phyloP scores from a whole-genome alignment of 2,797 vertebrate genomes.

The Paratrypauchen microcephalus region DNA sequence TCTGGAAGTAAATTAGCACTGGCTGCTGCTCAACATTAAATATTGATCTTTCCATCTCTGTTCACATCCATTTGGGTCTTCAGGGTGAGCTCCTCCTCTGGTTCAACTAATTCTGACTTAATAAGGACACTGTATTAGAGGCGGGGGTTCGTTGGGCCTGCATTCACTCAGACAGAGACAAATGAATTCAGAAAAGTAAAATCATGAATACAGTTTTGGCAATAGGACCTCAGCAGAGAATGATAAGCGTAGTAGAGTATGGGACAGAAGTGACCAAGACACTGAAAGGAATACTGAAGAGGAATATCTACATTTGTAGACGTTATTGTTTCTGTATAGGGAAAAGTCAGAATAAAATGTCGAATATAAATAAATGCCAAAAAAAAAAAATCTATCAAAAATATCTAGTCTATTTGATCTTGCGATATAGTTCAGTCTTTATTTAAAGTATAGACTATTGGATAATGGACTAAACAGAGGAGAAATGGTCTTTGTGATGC shows the following conservation, averaged over 20 bases:
- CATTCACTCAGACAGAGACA: background rate
- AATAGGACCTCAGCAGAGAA: background rate
- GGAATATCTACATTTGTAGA: too few relatives aligned
- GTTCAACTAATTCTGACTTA: slow-evolving; percentile 3
- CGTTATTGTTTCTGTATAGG: too few relatives aligned
- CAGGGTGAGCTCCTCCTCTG: slow-evolving; percentile 23
- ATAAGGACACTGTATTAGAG: background rate
- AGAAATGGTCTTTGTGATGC: too few relatives aligned
- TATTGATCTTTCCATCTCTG: slow-evolving; percentile 50
- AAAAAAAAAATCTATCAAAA: too few relatives aligned
- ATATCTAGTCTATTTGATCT: too few relatives aligned
- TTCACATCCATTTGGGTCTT: slow-evolving; percentile 45
- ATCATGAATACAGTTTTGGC: background rate
- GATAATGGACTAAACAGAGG: too few relatives aligned
- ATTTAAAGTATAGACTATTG: too few relatives aligned
- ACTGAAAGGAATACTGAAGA: too few relatives aligned
- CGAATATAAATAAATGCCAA: too few relatives aligned
- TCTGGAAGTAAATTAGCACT: slow-evolving; percentile 50
- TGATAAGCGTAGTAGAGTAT: background rate
- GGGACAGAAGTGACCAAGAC: background rate
- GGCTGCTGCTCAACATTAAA: slow-evolving; percentile 40
- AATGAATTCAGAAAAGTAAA: background rate
- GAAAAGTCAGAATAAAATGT: too few relatives aligned
- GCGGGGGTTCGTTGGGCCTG: background rate
- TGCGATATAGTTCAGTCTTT: too few relatives aligned